Evolutionary conservation across 2,113 vertebrate species (phyloP).

Genomic region (Chlorocebus sabaeus): DNA sequence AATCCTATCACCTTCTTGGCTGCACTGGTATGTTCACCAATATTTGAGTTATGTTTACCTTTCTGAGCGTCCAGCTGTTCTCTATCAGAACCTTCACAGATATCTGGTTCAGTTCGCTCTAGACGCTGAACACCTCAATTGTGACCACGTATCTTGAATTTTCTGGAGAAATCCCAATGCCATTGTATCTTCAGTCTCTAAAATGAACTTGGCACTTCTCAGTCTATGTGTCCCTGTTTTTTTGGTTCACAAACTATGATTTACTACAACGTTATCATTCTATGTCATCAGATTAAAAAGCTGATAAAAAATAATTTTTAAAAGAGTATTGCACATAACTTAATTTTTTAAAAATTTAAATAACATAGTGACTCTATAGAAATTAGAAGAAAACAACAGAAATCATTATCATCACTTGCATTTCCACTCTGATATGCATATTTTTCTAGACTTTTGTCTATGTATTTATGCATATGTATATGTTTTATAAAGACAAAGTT

Average conservation of each 20-base stretch:
- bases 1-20: background rate
- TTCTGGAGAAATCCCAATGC: background rate
- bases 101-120: background rate
- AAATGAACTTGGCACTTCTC: background rate
- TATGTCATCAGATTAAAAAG: background rate
- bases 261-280: background rate
- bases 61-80: background rate
- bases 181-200: background rate
- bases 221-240: background rate
- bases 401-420: background rate
- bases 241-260: background rate
- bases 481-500: background rate
- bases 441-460: background rate
- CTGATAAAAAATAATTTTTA: background rate
- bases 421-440: background rate
- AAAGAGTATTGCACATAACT: background rate
- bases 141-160: background rate
- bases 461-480: background rate
- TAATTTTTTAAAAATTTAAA: background rate
- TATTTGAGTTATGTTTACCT: background rate
- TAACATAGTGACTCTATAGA: background rate
- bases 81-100: background rate
- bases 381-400: background rate
- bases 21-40: too few species aligned
- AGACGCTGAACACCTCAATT: background rate